Evolutionary conservation across 2,113 vertebrate genomes (phyloP), one percentile per base, ranked within the genome.

Genomic region (Lichenostomus cassidix): DNA sequence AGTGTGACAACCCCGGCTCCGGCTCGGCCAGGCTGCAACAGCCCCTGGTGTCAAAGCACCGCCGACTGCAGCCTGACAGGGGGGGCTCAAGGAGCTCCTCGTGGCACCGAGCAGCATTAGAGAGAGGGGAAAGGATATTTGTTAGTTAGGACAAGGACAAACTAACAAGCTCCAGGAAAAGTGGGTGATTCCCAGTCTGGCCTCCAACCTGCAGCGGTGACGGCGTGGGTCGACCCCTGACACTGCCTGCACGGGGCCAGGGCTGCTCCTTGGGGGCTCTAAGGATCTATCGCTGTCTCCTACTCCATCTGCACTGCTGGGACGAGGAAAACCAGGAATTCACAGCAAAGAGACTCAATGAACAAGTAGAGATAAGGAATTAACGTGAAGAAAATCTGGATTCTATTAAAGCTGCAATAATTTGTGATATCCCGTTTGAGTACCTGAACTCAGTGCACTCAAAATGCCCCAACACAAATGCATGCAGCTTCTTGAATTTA

Each of bases 141-240:
- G 88, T 97, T 96, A 96, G 95, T 92, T 5, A 76, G 46, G 96
- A 90, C 77, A 46, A 94, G 96, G 81, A 95, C 90, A 84, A 96
- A 93, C 87, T 95, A 89, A 52, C 55, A 74, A 84, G 93, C 94
- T 89, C 81, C 63, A 44, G 91, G 55, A 0, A 27, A 44, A 89
- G 91, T 2, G 69, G 67, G 83, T 83, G 56, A 83, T 37, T 50
- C 24, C 44, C 74, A 95, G 83, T 23, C 92, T 94, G 62, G 92
- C 49, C 95, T 97, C 84, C 93, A 53, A 92, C 62, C 49, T 83
- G 84, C 76, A 44, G 75, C 3, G 19, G 58, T 19, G 63, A 94
- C 24, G 75, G 89, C 33, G 60, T n/a, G 83, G 73, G 64, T 80
- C 20, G 21, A 63, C 21, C 79, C 95, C 83, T 89, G 80, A 73